These are phyloP conservation scores for Xiphydria camelus DNA, from an alignment of 2,888 invertebrate species.

Conservation along the genomic window DNA sequence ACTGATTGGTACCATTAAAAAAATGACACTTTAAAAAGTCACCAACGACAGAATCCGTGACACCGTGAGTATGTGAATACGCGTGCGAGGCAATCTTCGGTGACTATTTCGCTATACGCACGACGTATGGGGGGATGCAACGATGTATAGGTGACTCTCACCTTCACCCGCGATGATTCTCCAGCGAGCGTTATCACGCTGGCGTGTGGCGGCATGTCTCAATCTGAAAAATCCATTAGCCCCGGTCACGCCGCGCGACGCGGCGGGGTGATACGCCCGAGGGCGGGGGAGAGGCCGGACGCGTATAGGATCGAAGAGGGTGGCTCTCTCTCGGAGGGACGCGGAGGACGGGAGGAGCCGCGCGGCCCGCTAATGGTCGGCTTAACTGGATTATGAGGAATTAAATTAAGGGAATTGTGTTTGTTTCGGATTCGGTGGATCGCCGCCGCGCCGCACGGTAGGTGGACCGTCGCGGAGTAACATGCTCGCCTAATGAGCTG, in stretches of 20 bases:
- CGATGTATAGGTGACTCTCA: no score
- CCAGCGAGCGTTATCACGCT: slow-evolving; percentile 7
- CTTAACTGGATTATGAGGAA: slow-evolving; percentile 50
- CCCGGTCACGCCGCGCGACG: slow-evolving; percentile 24
- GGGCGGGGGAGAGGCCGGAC: slow-evolving; percentile 13
- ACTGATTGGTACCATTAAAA: no score
- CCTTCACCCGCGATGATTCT: no score
- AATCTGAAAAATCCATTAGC: slow-evolving; percentile 54
- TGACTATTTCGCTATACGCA: no score
- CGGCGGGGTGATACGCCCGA: slow-evolving; percentile 6
- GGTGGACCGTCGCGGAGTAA: slow-evolving; percentile 8
- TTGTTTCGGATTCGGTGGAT: slow-evolving; percentile 33
- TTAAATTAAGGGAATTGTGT: slow-evolving; percentile 46
- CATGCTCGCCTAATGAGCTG: slow-evolving; percentile 35
- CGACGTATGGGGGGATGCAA: no score
- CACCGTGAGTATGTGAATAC: no score
- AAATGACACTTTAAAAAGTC: no score
- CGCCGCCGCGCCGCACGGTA: slow-evolving; percentile 1
- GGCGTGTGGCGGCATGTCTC: slow-evolving; percentile 39
- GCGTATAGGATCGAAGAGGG: slow-evolving; percentile 11
- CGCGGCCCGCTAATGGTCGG: slow-evolving; percentile 41
- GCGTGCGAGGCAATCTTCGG: no score
- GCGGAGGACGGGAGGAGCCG: slow-evolving; percentile 17
- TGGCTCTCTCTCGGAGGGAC: slow-evolving; percentile 6
- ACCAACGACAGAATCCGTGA: no score